Percentiles rank a stretch among this genome's conserved stretches.
These are phyloP conservation scores for Eupithecia subumbrata DNA, from an alignment of 2,888 invertebrate genomes.

Conservation along the genomic window DNA sequence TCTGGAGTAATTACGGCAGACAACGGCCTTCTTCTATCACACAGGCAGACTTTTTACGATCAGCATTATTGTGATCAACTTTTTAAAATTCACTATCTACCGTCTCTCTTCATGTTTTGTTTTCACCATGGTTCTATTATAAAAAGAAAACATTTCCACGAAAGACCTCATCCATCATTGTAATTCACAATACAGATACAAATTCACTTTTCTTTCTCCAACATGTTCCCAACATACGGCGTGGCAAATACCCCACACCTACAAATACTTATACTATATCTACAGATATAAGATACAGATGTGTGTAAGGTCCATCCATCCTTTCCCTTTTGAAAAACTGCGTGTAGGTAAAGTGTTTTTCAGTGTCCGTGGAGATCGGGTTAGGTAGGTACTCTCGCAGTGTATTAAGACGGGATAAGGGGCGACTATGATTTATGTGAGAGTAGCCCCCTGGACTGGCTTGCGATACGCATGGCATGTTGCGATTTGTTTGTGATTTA, in stretches of 20 bases:
- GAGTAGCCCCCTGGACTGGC: constrained; percentile 48
- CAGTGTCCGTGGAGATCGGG: constrained; percentile 67
- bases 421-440: constrained; percentile 72
- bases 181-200: constrained; percentile 1
- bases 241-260: not conserved
- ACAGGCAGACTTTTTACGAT: too few species aligned
- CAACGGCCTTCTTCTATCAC: too few species aligned
- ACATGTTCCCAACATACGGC: constrained; percentile 7
- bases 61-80: not conserved
- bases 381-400: constrained; percentile 66
- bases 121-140: not conserved
- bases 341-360: constrained; percentile 61
- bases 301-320: constrained; percentile 17
- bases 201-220: not conserved
- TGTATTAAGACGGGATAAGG: constrained; percentile 76
- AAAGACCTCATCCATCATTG: not conserved
- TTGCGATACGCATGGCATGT: constrained; percentile 46
- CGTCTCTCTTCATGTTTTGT: not conserved
- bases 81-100: not conserved
- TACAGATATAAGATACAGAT: constrained; percentile 4
- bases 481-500: constrained; percentile 10
- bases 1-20: not conserved
- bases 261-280: not conserved
- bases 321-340: constrained; percentile 35
- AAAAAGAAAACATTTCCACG: not conserved